Base-by-base conservation (phyloP, 2,797 vertebrate species). In the Columba guinea region DNA sequence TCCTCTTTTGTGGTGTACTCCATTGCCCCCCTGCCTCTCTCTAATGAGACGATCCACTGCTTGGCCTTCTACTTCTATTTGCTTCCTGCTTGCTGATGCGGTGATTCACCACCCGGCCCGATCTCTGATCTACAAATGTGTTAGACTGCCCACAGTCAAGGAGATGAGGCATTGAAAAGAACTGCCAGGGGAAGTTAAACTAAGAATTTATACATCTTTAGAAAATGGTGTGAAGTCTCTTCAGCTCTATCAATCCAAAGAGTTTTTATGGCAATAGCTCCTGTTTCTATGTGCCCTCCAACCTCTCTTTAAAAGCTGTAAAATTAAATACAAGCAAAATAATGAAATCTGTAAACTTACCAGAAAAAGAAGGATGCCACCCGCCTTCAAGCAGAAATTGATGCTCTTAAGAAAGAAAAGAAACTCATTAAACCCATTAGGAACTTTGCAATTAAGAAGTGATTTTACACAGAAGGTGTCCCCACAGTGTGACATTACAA, bases 121-220 rank as follows among this genome's bases (percentile, higher is more conserved):
- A 92, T 82, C 68, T 80, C 20, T 2, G 73, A 63, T 80, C 91
- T 81, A 64, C 16, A 70, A 69, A n/a, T n/a, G 30, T 44, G 37
- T 76, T 34, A 86, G 73, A 35, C 41, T 84, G 51, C 59, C 26
- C 60, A 86, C 32, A 93, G 78, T 41, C 60, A 89, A 79, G 52
- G 67, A 74, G 81, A 90, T 80, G 88, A 90, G 59, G 59, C 59
- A 88, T 60, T 68, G 35, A 89, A 89, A 90, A 92, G 32, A n/a
- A 60, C 64, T 69, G 8, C 11, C 65, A n/a, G 30, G 41, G 39
- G 60, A 95, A 90, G 92, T 64, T 44, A 85, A 82, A 87, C 46
- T 64, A 49, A 69, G 65, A 91, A 71, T 59, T 53, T 59, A 68
- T 65, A 62, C 58, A 56, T 65, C 56, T 85, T 67, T 39, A 87